Evolutionary conservation across 2,797 vertebrate species (phyloP), one percentile per base, ranked within the genome.

Genomic region (Bucorvus abyssinicus): DNA sequence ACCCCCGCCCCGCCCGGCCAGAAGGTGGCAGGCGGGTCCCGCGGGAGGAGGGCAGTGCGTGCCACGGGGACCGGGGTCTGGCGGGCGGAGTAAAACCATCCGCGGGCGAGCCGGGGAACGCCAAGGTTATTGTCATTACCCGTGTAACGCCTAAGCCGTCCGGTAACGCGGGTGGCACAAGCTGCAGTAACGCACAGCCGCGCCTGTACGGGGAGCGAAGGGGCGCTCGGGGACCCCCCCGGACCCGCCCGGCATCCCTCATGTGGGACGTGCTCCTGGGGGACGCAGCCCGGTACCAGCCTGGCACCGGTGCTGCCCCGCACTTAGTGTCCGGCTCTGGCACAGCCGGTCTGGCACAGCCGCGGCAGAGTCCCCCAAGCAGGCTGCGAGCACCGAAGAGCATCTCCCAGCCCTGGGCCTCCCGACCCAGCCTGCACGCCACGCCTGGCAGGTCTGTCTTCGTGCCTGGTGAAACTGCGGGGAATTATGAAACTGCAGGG

Each of bases 21-120:
- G 97, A 45, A 96, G 97, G 70, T 97, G 97, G 96, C 96, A 97
- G 93, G 59, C 92, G 26, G 90, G 93, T 76, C 90, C 94, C 95
- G 93, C 45, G 75, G 42, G 47, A 97, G 59, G 56, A 86, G 73
- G 52, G 65, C 56, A 63, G 65, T 14, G 61, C 14, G 34, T 75
- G 88, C 74, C 87, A 76, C 18, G 27, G 59, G 61, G 59, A 14
- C 71, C 40, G 30, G 23, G 61, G 26, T 42, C 40, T 45, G 47
- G 22, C 10, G 32, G 14, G 18, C 40, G 55, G 45, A 73, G 30
- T 29, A 7, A 47, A 70, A 16, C 6, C 44, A 27, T 23, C 63
- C 53, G 36, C 24, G 59, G 42, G 12, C 50, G n/a, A 47, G 24
- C 49, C 29, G 47, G 53, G 52, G 77, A 77, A 57, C 1, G 3